phyloP scores from a whole-genome alignment of 2,797 vertebrate genomes.

The Denticeps clupeoides region DNA sequence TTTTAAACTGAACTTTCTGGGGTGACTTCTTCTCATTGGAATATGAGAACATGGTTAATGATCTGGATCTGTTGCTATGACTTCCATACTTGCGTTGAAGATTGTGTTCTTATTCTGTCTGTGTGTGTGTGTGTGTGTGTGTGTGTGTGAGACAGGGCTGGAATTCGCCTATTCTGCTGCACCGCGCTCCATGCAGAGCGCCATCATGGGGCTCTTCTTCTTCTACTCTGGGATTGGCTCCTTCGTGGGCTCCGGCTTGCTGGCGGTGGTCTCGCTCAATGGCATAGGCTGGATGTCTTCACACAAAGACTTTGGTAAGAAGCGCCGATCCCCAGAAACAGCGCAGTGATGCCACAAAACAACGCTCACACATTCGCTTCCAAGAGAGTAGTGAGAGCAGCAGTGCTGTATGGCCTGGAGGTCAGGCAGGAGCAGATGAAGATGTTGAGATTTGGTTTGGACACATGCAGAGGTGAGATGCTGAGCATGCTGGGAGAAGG shows the following conservation, averaged over 20 bases:
- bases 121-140: background rate
- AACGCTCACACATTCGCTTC: background rate
- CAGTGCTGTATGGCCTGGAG: too few relatives aligned
- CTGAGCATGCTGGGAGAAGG: too few relatives aligned
- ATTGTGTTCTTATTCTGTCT: too few relatives aligned
- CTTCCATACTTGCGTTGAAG: too few relatives aligned
- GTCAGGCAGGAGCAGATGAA: too few relatives aligned
- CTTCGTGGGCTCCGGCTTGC: slow-evolving; percentile 85
- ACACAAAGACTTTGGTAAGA: slow-evolving; percentile 85
- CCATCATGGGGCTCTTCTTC: slow-evolving; percentile 96
- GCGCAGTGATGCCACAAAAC: background rate
- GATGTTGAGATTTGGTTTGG: too few relatives aligned
- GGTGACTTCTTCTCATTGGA: too few relatives aligned
- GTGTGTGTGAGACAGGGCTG: slow-evolving; percentile 31
- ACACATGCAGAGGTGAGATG: too few relatives aligned
- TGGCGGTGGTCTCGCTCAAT: slow-evolving; percentile 79
- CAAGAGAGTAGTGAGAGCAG: too few relatives aligned
- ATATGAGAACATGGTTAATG: too few relatives aligned
- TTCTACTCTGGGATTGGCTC: slow-evolving; percentile 96
- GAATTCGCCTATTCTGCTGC: slow-evolving; percentile 96
- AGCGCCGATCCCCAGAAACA: background rate
- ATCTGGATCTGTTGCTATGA: too few relatives aligned
- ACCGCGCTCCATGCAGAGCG: slow-evolving; percentile 95
- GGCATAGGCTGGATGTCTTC: slow-evolving; percentile 96
- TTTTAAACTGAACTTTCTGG: too few relatives aligned